These are phyloP conservation scores for Apotomis betuletana DNA, from an alignment of 2,888 invertebrate species.

Conservation along the genomic window DNA sequence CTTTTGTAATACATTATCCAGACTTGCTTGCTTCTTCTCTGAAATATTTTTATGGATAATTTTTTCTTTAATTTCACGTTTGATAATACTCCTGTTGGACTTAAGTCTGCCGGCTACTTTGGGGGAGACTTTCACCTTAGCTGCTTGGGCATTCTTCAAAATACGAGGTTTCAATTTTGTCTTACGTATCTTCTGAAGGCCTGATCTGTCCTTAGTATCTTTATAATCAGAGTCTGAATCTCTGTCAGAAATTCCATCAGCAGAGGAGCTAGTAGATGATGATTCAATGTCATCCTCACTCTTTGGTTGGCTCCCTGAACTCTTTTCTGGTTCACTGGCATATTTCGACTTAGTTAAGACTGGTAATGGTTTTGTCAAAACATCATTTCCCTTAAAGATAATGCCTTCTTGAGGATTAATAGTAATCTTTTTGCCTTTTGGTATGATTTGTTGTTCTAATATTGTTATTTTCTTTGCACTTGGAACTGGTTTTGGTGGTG, in stretches of 20 bases:
- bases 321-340: constrained; percentile 57
- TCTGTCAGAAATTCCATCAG: constrained; percentile 83
- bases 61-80: constrained; percentile 71
- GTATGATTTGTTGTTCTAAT: constrained; percentile 76
- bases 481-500: constrained; percentile 73
- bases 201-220: constrained; percentile 71
- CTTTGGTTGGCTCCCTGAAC: constrained; percentile 61
- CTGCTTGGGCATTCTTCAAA: constrained; percentile 58
- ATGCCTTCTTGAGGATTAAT: constrained; percentile 67
- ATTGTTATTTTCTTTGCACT: constrained; percentile 79
- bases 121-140: constrained; percentile 60
- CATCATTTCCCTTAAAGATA: constrained; percentile 73
- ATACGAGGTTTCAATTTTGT: constrained; percentile 72
- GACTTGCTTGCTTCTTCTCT: constrained; percentile 60
- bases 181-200: constrained; percentile 62
- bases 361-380: constrained; percentile 68
- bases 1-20: constrained; percentile 53
- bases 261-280: constrained; percentile 75
- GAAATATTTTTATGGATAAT: constrained; percentile 61
- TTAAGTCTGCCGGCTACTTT: constrained; percentile 67
- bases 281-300: constrained; percentile 81
- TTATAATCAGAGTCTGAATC: constrained; percentile 86
- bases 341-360: constrained; percentile 64
- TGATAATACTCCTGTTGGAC: constrained; percentile 60
- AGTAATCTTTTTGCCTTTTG: constrained; percentile 78